Evolutionary conservation across 2,113 vertebrate species (phyloP), one percentile per base, ranked within the genome.

Genomic region (Xenopus laevis): DNA sequence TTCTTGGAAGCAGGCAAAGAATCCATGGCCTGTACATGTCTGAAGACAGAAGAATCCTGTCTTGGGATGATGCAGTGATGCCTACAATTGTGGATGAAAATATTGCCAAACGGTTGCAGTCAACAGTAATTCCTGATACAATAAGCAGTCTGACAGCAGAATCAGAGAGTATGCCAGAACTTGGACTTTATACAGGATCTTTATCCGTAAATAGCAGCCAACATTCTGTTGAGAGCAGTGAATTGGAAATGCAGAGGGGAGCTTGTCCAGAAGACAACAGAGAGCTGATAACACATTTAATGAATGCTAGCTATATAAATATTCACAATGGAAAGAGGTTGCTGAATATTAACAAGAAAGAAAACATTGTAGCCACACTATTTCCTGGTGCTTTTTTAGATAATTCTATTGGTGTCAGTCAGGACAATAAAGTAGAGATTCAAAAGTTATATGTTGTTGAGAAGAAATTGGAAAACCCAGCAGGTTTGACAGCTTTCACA

Each of bases 291-390:
- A 87, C 88, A 83, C 88, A 95, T 59, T 44, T 99, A 78, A 93
- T 94, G 92, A 92, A 90, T 18, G 94, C 94, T 74, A 98, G 95
- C 86, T 98, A 93, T 72, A 84, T 95, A 78, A 91, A 95, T 65
- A 84, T 89, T 67, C 90, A 85, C 6, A 86, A 91, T 16, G 97
- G 97, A 65, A 91, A 93, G 71, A 89, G 88, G 17, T 68, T 98
- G 79, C 91, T 98, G 53, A 74, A 96, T 4, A 83, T 96, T 2
- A 93, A 97, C 68, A 84, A 83, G 7, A 88, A 94, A 68, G 17
- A 89, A 50, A 68, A 68, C 17, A 13, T 11, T 44, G 47, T 0
- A 30, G 11, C 82, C 0, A 76, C 83, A 78, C 52, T 68, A 47
- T 69, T 85, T 50, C 47, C 65, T 47, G 71, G 69, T 21, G 72